Base-by-base conservation (phyloP, 2,113 vertebrate species). In the Athene cunicularia region DNA sequence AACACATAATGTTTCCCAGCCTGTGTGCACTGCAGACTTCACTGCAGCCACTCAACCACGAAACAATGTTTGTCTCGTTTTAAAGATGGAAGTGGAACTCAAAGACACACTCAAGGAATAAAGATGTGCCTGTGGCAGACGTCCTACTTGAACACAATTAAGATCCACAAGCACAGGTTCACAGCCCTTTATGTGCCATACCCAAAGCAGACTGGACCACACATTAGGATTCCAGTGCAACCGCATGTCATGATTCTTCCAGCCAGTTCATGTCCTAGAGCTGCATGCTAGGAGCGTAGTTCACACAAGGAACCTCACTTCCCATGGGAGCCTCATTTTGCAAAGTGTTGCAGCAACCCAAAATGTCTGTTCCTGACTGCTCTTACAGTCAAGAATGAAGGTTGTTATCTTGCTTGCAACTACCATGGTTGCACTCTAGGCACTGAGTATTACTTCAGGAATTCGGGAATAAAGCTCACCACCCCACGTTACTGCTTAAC, bases 231-330 rank as follows among this genome's bases (percentile, higher is more conserved):
- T 88, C 30, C 53, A 88, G 33, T 49, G 52, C 33, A 88, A 35
- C 8, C 12, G 21, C 0, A 0, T 5, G 9, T 37, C 70, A 30
- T 4, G 43, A 82, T 80, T 39, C 27, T 80, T 88, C 66, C 33
- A 81, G 37, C 4, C 56, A 74, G 32, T 32, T 91, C 70, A 49
- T 1, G 2, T 33, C 19, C 59, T 43, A 63, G 10, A 80, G 28
- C 53, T 90, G 50, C 22, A 33, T 0, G 0, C 50, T 28, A n/a
- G 27, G 32, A 75, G 37, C 12, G 6, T 7, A 22, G 27, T 8
- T 88, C 5, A 2, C 9, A 14, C 3, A 3, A 45, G 37, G 64
- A 93, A 28, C 6, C 11, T 22, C 24, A 45, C 23, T 28, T 70
- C 32, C 45, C 52, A 5, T 1, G 9, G 21, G 3, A 84, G 5